Percentiles rank a stretch among this genome's conserved stretches.
phyloP scores from a whole-genome alignment of 1,140 invertebrate genomes.

The Drosophila arawakana region DNA sequence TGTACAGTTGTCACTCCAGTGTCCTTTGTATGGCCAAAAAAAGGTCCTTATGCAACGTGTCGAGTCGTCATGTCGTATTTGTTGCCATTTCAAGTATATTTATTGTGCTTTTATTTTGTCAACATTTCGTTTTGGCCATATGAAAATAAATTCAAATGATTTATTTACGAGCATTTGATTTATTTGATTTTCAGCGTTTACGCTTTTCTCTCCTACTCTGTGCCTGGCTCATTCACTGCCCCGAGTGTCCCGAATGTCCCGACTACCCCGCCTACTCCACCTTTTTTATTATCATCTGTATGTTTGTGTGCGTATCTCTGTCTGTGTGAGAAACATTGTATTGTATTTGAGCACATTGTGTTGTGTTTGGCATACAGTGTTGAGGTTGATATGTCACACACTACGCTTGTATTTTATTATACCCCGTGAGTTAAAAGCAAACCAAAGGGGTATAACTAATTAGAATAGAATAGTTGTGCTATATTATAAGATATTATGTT shows the following conservation, averaged over 20 bases:
- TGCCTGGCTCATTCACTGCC: background rate
- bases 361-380: conserved; percentile 17
- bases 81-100: conserved; percentile 65
- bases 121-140: conserved; percentile 73
- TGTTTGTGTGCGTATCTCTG: conserved; percentile 25
- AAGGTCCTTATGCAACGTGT: conserved; percentile 47
- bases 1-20: conserved; percentile 17
- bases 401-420: background rate
- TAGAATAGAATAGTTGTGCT: no score
- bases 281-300: conserved; percentile 17
- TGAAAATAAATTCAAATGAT: conserved; percentile 84
- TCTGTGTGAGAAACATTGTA: conserved; percentile 33
- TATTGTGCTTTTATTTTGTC: conserved; percentile 81
- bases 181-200: conserved; percentile 78
- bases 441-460: background rate
- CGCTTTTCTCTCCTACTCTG: conserved; percentile 20
- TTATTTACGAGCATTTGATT: conserved; percentile 83
- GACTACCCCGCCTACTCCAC: conserved; percentile 7
- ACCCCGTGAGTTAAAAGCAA: background rate
- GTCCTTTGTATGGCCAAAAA: conserved; percentile 4
- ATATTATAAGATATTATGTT: no score
- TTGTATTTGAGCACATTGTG: conserved; percentile 59
- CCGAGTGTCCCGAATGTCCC: background rate
- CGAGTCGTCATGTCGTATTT: conserved; percentile 47
- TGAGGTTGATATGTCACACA: background rate